Base-by-base conservation (phyloP, 2,888 invertebrate genomes). In the Agrotis exclamationis region DNA sequence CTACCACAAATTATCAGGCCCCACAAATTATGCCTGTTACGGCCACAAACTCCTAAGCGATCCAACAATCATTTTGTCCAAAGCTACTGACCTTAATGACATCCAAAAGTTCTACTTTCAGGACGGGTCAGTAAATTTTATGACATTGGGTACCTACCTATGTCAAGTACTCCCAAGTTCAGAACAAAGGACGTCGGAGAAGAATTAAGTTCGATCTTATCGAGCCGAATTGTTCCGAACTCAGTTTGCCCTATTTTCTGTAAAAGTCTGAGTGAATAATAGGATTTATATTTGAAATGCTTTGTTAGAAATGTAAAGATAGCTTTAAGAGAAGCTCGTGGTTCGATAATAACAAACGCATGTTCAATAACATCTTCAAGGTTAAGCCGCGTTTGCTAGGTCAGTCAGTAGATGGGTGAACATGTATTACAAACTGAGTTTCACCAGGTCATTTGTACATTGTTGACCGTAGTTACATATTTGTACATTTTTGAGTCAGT, bases 231-330 rank as follows among this genome's bases (percentile, higher is more conserved):
- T 39, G 81, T 70, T 63, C 51, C 16, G 16, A 63, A 76, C 54
- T 80, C 59, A 33, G 71, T 76, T 66, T 66, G 63, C 6, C 48
- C 78, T 59, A 76, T 67, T 78, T 80, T 79, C 74, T 56, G 48
- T 63, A n/a, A n/a, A n/a, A 64, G 18, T 13, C 13, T 68, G 39
- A 76, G 45, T 65, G 57, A 64, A 58, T 45, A 67, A 74, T 67
- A 58, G 39, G 33, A 5, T 1, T 75, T 7, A 14, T 28, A 67
- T 7, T 22, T 33, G 24, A 47, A 24, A 39, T 16, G 39, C 16
- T 16, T 47, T 44, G 20, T 51, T 39, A 18, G 16, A 13, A 28
- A 39, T 39, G 39, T 39, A 39, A 39, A 39, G 39, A 39, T 39
- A 39, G 9, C 39, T 39, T 39, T 11, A 11, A 39, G 39, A 39